Evolutionary conservation across 2,888 invertebrate species (phyloP).

Genomic region (Sthenelais limicola): DNA sequence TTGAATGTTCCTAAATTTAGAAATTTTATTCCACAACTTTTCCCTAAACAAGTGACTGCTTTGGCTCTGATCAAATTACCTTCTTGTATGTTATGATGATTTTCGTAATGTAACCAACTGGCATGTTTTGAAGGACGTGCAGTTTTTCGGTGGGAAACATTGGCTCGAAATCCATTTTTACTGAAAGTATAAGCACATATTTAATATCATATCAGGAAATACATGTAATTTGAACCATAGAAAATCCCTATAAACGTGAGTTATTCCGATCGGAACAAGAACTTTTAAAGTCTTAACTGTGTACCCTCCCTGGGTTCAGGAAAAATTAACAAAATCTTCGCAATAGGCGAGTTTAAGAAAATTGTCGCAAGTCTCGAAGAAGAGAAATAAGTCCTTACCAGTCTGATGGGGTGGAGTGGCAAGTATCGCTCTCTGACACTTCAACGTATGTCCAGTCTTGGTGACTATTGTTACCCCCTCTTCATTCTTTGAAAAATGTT

Average conservation of each 20-base stretch:
- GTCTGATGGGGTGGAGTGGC: constrained; percentile 66
- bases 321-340: too few relatives aligned
- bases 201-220: too few relatives aligned
- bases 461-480: constrained; percentile 54
- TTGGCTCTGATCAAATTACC: constrained; percentile 52
- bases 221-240: too few relatives aligned
- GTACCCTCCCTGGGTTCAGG: too few relatives aligned
- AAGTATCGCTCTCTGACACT: constrained; percentile 61
- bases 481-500: constrained; percentile 51
- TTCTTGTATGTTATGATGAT: constrained; percentile 67
- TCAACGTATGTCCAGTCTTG: constrained; percentile 52
- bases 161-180: constrained; percentile 57
- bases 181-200: too few relatives aligned
- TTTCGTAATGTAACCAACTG: constrained; percentile 66
- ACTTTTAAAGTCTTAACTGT: too few relatives aligned
- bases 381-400: constrained; percentile 49
- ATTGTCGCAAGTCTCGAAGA: too few relatives aligned
- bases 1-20: background rate
- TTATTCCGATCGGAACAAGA: too few relatives aligned
- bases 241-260: too few relatives aligned
- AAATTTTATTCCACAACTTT: background rate
- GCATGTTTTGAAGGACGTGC: constrained; percentile 67
- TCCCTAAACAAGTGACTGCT: background rate
- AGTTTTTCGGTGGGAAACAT: constrained; percentile 60
- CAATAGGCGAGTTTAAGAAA: too few relatives aligned